Base-by-base conservation (phyloP, 2,888 invertebrate species). In the Automeris io region DNA sequence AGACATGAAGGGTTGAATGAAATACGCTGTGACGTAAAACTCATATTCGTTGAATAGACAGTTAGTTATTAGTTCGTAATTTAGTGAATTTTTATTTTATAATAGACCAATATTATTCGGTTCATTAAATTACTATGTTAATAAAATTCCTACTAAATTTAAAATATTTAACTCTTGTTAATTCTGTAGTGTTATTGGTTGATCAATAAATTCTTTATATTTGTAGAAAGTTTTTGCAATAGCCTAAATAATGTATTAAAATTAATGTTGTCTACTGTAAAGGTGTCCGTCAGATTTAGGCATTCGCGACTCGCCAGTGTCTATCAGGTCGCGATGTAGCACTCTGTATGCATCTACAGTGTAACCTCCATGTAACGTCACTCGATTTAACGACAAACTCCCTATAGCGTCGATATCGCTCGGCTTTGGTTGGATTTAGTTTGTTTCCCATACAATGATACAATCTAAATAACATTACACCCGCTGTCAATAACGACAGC, bases 31-130 rank as follows among this genome's bases (percentile, higher is more conserved):
- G 51, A 53, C 49, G 55, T 57, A 58, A 53, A 57, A 60, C 53
- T 54, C 39, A 48, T 54, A 41, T 51, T 59, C 55, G 57, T 66
- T 63, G 46, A 16, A 18, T 22, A 37, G 22, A 37, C 18, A 18
- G 53, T 52, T 58, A 55, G 53, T 51, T 49, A 46, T 56, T 66
- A 68, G 58, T 56, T 57, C 11, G 23, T 71, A 70, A 64, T 47
- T 56, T 71, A 73, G 72, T 65, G 46, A 64, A 67, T 61, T 65
- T n/a, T n/a, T 68, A 59, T 60, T 47, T 61, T 56, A 50, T 54
- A 45, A 49, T 70, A 68, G 61, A 57, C 54, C 53, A 61, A 58
- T 61, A 46, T 61, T 35, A 21, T 48, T 41, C 42, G 46, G 13
- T 26, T 26, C 26, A 26, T 13, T 7, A 26, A 26, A 26, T 13